Base-by-base conservation (phyloP, 2,888 invertebrate genomes). In the Tachystola acroxantha region DNA sequence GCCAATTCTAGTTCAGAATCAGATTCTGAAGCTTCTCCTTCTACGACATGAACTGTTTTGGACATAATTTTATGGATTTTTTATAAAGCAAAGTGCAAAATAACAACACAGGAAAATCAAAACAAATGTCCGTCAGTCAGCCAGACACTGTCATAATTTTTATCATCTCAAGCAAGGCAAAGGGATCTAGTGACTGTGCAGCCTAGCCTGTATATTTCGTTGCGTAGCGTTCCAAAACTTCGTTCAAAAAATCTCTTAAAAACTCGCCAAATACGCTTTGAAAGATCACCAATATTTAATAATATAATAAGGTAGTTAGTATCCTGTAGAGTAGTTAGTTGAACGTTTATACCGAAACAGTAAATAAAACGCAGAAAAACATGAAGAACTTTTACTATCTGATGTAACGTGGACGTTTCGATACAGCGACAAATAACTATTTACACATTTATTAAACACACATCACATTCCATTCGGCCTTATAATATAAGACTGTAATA, bases 381-480 rank as follows among this genome's bases (percentile, higher is more conserved):
- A 84, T 78, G 80, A 82, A 84, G 84, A 84, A 80, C 66, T 68
- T 78, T 77, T 81, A 80, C 73, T 82, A 79, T 81, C 67, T 70
- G 77, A 73, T 68, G 59, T 73, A 80, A 82, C 74, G 68, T 81
- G 85, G 84, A 85, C 85, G 84, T 84, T 56, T 81, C 61, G 76
- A 80, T 70, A 75, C 70, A 78, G 78, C 77, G 76, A 81, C 64
- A 72, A 74, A 75, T 42, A 55, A 56, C 49, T 78, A 78, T 78
- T 72, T 78, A 79, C 75, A 74, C 68, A 64, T 56, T 53, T 41
- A 44, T 43, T 10, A 53, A 48, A 57, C 58, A 60, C 52, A 55
- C 48, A 42, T 49, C 46, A 57, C 48, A 48, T 48, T 56, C 46
- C 43, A 46, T 48, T 28, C n/a, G 24, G 24, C n/a, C 16, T n/a